A percentile compares a stretch with the other conserved stretches of the same genome.
Conservation (phyloP, 1,140 invertebrate species). For the Bicyclus anynana region DNA sequence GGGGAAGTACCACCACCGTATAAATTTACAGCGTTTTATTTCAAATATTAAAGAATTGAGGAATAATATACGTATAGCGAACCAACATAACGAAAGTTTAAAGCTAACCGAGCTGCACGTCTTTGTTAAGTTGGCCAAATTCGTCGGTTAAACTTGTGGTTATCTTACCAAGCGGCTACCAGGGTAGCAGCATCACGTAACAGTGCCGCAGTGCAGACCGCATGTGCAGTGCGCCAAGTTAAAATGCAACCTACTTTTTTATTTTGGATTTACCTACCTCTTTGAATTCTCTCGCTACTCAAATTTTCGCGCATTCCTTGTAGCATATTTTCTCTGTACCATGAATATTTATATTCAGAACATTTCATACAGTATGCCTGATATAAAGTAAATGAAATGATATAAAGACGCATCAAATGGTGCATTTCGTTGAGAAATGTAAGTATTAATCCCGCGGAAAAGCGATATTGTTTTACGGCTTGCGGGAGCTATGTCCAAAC, state of each 20-base stretch:
- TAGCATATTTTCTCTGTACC: background rate
- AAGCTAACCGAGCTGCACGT: background rate
- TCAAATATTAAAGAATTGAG: too few relatives aligned
- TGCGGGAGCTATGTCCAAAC: background rate
- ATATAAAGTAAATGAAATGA: background rate
- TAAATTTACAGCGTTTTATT: too few relatives aligned
- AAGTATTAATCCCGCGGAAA: background rate
- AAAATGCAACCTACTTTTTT: conserved; percentile 25
- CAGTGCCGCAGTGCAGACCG: conserved; percentile 58
- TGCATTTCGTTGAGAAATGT: background rate
- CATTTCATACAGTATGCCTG: background rate
- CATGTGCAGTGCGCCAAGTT: conserved; percentile 25
- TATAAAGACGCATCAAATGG: background rate
- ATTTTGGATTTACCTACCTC: conserved; percentile 10
- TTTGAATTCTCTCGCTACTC: conserved; percentile 13
- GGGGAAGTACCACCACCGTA: too few relatives aligned
- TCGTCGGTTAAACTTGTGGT: conserved; percentile 1
- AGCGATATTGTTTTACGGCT: background rate
- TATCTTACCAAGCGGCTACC: conserved; percentile 17
- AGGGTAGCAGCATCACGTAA: conserved; percentile 56
- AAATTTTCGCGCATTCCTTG: conserved; percentile 9
- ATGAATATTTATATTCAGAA: background rate
- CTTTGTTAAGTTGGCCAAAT: background rate
- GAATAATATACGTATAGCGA: too few relatives aligned
- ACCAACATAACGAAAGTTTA: background rate